A percentile compares a stretch with the other conserved stretches of the same genome.
These are phyloP conservation scores for Boloria euphrosyne DNA, from an alignment of 2,888 invertebrate species.

Conservation along the genomic window DNA sequence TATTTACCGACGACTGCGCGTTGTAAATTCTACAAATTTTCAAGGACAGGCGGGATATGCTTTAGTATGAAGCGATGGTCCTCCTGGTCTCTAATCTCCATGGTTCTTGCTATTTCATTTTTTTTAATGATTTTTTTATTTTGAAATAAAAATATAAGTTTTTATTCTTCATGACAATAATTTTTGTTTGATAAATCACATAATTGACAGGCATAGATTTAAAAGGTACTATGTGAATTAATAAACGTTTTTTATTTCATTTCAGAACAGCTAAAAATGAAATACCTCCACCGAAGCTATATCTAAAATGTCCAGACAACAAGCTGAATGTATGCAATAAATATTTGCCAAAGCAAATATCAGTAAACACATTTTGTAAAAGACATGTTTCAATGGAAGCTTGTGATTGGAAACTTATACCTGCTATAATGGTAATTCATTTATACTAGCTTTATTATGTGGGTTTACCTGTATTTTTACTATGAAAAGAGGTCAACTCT, in stretches of 20 bases:
- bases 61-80: too few species aligned
- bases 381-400: constrained; percentile 46
- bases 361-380: constrained; percentile 35
- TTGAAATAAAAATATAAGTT: background rate
- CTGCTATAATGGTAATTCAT: constrained; percentile 47
- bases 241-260: background rate
- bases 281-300: constrained; percentile 56
- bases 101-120: too few species aligned
- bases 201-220: too few species aligned
- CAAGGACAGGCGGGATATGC: too few species aligned
- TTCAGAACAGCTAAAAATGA: constrained; percentile 54
- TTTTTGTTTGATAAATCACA: background rate
- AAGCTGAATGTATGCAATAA: constrained; percentile 51
- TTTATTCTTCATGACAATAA: background rate
- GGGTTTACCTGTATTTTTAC: background rate
- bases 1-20: too few species aligned
- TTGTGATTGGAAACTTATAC: constrained; percentile 62
- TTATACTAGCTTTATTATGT: background rate
- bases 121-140: too few species aligned
- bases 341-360: background rate
- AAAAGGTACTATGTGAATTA: too few species aligned
- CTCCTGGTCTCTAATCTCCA: too few species aligned
- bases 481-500: too few species aligned
- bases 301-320: constrained; percentile 59
- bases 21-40: too few species aligned